A percentile compares a stretch with the other conserved stretches of the same genome.
Conservation (phyloP, 2,797 vertebrate species). For the Rhadinocentrus ornatus region DNA sequence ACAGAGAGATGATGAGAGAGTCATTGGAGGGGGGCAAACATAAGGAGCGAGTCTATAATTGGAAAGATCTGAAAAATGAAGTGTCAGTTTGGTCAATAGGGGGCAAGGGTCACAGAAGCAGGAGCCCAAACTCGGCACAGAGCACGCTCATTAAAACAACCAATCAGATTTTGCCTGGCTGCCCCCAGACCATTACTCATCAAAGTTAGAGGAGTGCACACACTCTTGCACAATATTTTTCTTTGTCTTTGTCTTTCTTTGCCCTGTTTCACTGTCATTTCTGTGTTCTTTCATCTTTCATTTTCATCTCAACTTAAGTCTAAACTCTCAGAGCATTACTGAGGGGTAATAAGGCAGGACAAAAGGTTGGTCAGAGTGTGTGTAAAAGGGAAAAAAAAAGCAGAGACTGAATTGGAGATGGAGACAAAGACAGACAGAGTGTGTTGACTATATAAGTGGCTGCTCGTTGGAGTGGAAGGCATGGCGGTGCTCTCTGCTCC, state of each 20-base stretch:
- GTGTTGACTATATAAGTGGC: conserved; percentile 87
- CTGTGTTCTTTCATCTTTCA: conserved; percentile 39
- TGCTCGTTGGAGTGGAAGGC: conserved; percentile 89
- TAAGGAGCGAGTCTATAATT: conserved; percentile 90
- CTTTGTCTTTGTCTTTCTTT: conserved; percentile 55
- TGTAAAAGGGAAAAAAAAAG: conserved; percentile 22
- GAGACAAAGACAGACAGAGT: conserved; percentile 48
- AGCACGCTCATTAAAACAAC: conserved; percentile 95
- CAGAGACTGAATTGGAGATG: conserved; percentile 40
- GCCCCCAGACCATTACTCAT: conserved; percentile 91
- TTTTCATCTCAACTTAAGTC: conserved; percentile 32
- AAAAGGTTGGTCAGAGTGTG: not conserved
- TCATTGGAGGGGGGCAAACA: conserved; percentile 78
- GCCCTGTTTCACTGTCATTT: conserved; percentile 36
- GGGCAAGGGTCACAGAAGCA: conserved; percentile 93
- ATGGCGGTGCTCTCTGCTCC: conserved; percentile 82
- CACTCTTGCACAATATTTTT: conserved; percentile 44
- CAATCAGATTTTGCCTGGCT: conserved; percentile 89
- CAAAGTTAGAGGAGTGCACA: conserved; percentile 79
- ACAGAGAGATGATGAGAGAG: conserved; percentile 29
- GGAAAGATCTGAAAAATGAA: conserved; percentile 99
- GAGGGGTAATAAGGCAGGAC: conserved; percentile 11
- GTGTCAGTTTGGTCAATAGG: conserved; percentile 98
- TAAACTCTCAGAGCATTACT: conserved; percentile 32
- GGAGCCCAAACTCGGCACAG: conserved; percentile 88